Percentiles rank a stretch among this genome's conserved stretches.
These are phyloP conservation scores for Pristis pectinata DNA, from an alignment of 2,797 vertebrate genomes.

Conservation along the genomic window DNA sequence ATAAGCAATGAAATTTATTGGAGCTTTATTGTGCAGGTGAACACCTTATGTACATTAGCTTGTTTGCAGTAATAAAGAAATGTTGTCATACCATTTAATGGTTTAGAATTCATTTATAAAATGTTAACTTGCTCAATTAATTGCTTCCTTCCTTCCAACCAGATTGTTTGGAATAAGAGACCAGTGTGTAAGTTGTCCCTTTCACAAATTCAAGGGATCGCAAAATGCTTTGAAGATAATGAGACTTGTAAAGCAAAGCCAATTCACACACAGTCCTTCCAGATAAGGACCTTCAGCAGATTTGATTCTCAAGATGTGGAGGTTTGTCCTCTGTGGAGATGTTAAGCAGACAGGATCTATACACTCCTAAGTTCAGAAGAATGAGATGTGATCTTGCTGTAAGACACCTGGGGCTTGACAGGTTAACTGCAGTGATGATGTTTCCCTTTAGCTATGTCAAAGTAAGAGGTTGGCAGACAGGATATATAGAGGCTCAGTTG, in stretches of 20 bases:
- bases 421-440: too few species aligned
- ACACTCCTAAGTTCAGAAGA: too few species aligned
- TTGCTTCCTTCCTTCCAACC: neutral
- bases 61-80: conserved; percentile 21
- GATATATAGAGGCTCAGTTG: too few species aligned
- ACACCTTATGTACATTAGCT: neutral
- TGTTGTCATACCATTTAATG: neutral
- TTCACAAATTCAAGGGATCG: too few species aligned
- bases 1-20: neutral
- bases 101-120: neutral
- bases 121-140: neutral
- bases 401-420: too few species aligned
- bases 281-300: neutral
- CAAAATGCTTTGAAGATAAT: neutral
- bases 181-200: neutral
- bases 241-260: neutral
- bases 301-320: too few species aligned
- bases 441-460: too few species aligned
- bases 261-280: neutral
- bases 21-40: conserved; percentile 1
- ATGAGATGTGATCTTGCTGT: too few species aligned
- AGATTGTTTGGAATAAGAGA: neutral
- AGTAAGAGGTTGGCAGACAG: too few species aligned
- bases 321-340: too few species aligned
- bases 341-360: too few species aligned